phyloP scores from a whole-genome alignment of 2,113 vertebrate genomes.

The Erythrolamprus reginae region DNA sequence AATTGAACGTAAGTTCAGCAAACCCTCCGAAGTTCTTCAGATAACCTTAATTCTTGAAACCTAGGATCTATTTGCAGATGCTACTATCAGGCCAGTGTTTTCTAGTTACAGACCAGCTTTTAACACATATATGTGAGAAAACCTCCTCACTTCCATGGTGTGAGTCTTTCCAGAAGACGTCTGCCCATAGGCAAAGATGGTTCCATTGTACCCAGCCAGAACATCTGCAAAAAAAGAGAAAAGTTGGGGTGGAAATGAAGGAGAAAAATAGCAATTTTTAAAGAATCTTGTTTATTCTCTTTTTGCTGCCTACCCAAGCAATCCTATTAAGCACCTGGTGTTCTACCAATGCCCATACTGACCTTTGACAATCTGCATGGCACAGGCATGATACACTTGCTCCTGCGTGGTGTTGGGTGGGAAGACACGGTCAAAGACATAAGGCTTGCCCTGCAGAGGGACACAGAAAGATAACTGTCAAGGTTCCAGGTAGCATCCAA shows the following conservation, averaged over 20 bases:
- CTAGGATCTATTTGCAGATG: neutral
- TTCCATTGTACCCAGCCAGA: slow-evolving; percentile 89
- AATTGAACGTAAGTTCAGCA: neutral
- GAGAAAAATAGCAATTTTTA: neutral
- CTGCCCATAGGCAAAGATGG: slow-evolving; percentile 93
- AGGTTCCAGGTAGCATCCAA: no score
- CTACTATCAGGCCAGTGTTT: neutral
- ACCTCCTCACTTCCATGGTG: slow-evolving; percentile 87
- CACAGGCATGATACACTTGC: slow-evolving; percentile 88
- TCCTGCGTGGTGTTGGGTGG: slow-evolving; percentile 89
- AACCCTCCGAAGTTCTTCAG: neutral
- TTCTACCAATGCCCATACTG: slow-evolving; percentile 38
- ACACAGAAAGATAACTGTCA: neutral
- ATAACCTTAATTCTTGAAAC: neutral
- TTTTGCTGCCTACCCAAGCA: neutral
- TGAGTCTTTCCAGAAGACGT: slow-evolving; percentile 93
- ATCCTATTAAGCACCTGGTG: neutral
- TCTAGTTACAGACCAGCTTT: neutral
- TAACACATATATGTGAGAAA: neutral
- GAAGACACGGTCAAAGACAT: slow-evolving; percentile 86
- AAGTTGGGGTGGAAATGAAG: neutral
- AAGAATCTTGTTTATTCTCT: neutral
- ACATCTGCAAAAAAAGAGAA: slow-evolving; percentile 71
- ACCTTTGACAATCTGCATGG: slow-evolving; percentile 95
- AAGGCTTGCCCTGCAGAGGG: slow-evolving; percentile 77